Evolutionary conservation across 2,888 invertebrate genomes (phyloP).

Genomic region (Rhagium mordax): DNA sequence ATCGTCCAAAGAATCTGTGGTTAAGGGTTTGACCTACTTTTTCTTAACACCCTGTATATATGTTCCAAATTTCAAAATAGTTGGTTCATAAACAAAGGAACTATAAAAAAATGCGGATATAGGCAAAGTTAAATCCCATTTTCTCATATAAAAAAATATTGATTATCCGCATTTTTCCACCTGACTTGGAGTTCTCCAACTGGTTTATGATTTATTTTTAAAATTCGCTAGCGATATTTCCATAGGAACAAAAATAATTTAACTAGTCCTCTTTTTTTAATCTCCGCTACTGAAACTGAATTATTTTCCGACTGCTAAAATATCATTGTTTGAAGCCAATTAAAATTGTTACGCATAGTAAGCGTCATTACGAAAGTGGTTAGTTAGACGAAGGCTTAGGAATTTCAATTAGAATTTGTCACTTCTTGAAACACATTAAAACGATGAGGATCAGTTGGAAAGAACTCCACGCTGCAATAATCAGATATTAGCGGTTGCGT

Average conservation of each 20-base stretch:
- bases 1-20: no score
- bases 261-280: neutral
- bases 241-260: neutral
- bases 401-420: constrained; percentile 70
- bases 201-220: no score
- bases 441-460: constrained; percentile 57
- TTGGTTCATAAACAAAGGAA: no score
- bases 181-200: no score
- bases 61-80: no score
- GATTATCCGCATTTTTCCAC: no score
- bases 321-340: constrained; percentile 66
- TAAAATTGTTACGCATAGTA: constrained; percentile 67
- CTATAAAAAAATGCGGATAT: no score
- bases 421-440: constrained; percentile 67
- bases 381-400: constrained; percentile 65
- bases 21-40: no score
- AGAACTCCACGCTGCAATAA: constrained; percentile 52
- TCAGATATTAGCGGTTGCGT: constrained; percentile 58
- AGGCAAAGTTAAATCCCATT: no score
- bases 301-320: constrained; percentile 56
- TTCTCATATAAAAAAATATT: no score
- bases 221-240: no score
- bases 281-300: constrained; percentile 44
- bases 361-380: constrained; percentile 66
- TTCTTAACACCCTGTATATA: no score